Base-by-base conservation (phyloP, 2,797 vertebrate species). In the Jordanella pulchra region DNA sequence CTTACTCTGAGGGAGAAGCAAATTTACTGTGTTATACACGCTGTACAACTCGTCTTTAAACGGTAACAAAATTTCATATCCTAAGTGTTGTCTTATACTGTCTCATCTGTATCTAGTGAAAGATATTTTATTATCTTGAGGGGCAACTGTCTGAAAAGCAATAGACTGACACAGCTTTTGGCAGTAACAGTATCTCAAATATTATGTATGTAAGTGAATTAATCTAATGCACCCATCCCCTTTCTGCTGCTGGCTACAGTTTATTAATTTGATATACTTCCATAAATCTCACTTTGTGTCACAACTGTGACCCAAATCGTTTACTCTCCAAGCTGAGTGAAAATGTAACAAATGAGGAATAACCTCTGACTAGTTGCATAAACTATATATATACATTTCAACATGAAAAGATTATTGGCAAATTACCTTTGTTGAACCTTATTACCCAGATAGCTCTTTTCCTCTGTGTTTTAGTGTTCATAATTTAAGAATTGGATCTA, bases 151-250 rank as follows among this genome's bases (percentile, higher is more conserved):
- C 66, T 82, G 53, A 55, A 61, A 76, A 71, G 60, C 81, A 72
- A 70, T 32, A 83, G 85, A 87, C 72, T 83, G 84, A 84, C 73
- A 80, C 77, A 79, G 81, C 87, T 80, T 81, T 86, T 92, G 90
- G 85, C 90, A 89, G 65, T 58, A 63, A 77, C 78, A 76, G 75
- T 72, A 72, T 83, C 74, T 69, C 71, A 28, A 65, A 79, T 74
- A 86, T 90, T 90, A 88, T 83, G 75, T 85, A 78, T 77, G 80
- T 86, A 86, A 90, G 85, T 91, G 85, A 88, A 93, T 94, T 92
- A 93, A 91, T 89, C 85, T 87, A 90, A 92, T 92, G 90, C 88
- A 90, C 84, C 84, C 78, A 74, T 90, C 89, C 89, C 77, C 73
- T 83, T 79, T 84, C 75, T 85, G 81, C 84, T 86, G 80, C 76